These are phyloP conservation scores for Eupeodes corollae DNA, from an alignment of 1,140 invertebrate species.

Conservation along the genomic window DNA sequence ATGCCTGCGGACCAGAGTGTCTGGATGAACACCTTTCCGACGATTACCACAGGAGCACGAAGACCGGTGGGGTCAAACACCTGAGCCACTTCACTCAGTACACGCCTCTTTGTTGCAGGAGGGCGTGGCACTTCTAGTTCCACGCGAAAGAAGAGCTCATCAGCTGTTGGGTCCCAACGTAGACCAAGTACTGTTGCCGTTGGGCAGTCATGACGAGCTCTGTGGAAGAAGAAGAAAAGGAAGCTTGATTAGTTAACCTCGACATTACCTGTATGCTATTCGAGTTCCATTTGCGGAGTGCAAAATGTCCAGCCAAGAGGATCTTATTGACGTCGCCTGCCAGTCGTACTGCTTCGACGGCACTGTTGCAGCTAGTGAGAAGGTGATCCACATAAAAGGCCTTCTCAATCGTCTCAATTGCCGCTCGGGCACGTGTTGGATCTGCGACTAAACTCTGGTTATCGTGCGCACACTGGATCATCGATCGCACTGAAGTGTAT, in stretches of 20 bases:
- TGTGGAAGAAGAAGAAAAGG: too few species aligned
- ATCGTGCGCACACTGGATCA: background rate
- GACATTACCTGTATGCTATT: too few species aligned
- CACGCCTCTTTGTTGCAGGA: constrained; percentile 13
- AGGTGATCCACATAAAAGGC: constrained; percentile 36
- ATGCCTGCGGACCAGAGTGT: constrained; percentile 17
- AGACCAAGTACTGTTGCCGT: too few species aligned
- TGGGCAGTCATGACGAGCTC: too few species aligned
- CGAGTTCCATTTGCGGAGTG: too few species aligned
- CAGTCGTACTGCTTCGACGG: constrained; percentile 2
- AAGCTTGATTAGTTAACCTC: too few species aligned
- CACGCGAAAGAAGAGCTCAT: too few species aligned
- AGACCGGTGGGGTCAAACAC: constrained; percentile 33
- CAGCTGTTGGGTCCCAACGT: too few species aligned
- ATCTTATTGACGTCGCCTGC: too few species aligned
- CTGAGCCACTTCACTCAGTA: constrained; percentile 20
- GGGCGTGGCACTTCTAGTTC: background rate
- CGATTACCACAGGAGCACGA: constrained; percentile 23
- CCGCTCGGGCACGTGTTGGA: too few species aligned
- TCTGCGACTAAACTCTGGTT: constrained; percentile 13
- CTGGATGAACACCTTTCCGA: constrained; percentile 32
- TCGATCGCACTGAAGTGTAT: constrained; percentile 13
- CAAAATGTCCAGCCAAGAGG: too few species aligned
- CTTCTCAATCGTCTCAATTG: constrained; percentile 14
- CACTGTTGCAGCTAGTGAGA: constrained; percentile 15